phyloP scores from a whole-genome alignment of 2,113 vertebrate species.

The Salminus brasiliensis region DNA sequence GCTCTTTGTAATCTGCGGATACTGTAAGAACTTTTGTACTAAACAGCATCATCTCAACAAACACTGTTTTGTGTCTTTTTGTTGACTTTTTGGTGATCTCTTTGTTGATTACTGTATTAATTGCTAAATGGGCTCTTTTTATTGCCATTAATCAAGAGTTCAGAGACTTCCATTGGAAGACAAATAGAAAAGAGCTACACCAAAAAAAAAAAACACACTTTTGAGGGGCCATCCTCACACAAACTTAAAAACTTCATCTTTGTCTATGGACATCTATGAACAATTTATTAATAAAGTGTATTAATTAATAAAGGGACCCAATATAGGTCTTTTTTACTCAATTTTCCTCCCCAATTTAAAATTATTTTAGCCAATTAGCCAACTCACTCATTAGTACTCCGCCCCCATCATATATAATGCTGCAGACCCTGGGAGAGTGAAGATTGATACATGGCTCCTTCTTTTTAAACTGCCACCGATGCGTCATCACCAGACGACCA shows the following conservation, averaged over 20 bases:
- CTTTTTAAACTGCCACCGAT: too few relatives aligned
- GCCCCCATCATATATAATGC: too few relatives aligned
- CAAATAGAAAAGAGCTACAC: neutral
- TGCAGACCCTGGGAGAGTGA: too few relatives aligned
- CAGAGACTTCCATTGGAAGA: neutral
- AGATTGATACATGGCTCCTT: too few relatives aligned
- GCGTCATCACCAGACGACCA: too few relatives aligned
- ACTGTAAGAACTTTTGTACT: slow-evolving; percentile 30
- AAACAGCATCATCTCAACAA: slow-evolving; percentile 31
- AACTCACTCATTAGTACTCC: too few relatives aligned
- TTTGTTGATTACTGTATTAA: slow-evolving; percentile 40
- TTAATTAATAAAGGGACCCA: too few relatives aligned
- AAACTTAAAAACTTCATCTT: neutral
- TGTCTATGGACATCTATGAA: neutral
- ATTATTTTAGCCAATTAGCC: too few relatives aligned
- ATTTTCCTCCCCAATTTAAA: too few relatives aligned
- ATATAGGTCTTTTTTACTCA: too few relatives aligned
- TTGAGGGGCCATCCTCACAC: neutral
- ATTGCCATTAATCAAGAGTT: neutral
- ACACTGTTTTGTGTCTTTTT: slow-evolving; percentile 38
- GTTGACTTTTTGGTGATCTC: slow-evolving; percentile 9
- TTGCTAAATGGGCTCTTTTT: neutral
- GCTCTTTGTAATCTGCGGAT: slow-evolving; percentile 27
- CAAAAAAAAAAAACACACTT: too few relatives aligned
- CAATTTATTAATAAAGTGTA: too few relatives aligned